Evolutionary conservation across 2,888 invertebrate genomes (phyloP).

Genomic region (Ennomos quercinarius): DNA sequence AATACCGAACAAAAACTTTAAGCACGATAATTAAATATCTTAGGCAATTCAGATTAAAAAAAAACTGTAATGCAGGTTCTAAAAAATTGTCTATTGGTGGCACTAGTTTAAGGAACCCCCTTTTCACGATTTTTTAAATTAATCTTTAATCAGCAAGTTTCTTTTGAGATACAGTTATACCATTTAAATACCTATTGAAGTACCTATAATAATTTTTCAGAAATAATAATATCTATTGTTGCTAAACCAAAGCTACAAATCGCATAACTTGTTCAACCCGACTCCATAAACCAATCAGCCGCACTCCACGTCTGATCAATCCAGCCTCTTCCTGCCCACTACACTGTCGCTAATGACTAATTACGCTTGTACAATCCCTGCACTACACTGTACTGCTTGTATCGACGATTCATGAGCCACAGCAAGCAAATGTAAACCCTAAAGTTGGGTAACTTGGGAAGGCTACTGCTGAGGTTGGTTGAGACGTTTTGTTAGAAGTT

Average conservation of each 20-base stretch:
- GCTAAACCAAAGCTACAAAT: conserved; percentile 33
- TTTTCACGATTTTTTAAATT: too few species aligned
- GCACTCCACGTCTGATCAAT: conserved; percentile 69
- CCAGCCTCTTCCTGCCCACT: conserved; percentile 74
- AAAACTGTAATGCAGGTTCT: too few species aligned
- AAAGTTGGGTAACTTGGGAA: conserved; percentile 20
- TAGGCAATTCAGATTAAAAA: too few species aligned
- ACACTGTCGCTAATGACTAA: conserved; percentile 80
- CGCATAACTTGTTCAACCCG: conserved; percentile 25
- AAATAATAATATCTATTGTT: conserved; percentile 2
- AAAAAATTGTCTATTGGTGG: too few species aligned
- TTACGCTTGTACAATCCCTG: conserved; percentile 77
- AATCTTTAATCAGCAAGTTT: too few species aligned
- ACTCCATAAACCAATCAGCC: conserved; percentile 60
- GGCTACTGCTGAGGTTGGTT: conserved; percentile 43
- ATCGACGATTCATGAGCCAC: conserved; percentile 39
- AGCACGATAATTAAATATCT: too few species aligned
- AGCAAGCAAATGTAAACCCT: conserved; percentile 52
- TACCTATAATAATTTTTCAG: too few species aligned
- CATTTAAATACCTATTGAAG: too few species aligned
- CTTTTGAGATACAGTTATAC: too few species aligned
- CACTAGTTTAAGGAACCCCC: too few species aligned
- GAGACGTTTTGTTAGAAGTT: conserved; percentile 61
- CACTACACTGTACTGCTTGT: conserved; percentile 62
- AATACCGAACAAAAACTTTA: too few species aligned